A percentile compares a stretch with the other conserved stretches of the same genome.
phyloP scores from a whole-genome alignment of 1,140 invertebrate genomes.

The Zaprionus inermis region DNA sequence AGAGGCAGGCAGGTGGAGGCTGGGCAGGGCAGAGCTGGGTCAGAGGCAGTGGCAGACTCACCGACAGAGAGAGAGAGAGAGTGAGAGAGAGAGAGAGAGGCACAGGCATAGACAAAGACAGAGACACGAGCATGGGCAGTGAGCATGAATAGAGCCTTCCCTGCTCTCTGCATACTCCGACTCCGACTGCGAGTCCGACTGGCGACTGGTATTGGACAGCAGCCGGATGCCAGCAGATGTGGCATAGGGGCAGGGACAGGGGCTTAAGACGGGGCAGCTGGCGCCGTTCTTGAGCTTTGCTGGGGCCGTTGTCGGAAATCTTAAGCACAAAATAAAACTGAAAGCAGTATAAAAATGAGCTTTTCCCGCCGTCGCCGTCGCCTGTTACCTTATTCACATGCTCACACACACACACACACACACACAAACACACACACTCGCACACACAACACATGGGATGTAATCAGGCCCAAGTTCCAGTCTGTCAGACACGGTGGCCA shows the following conservation, averaged over 20 bases:
- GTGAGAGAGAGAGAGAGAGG: too few relatives aligned
- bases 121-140: neutral
- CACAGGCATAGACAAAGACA: too few relatives aligned
- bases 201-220: conserved; percentile 5
- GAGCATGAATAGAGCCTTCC: neutral
- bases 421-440: neutral
- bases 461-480: conserved; percentile 55
- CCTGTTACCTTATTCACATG: conserved; percentile 24
- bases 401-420: neutral
- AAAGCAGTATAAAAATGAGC: conserved; percentile 57
- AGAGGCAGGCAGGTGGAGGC: too few relatives aligned
- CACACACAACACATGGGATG: conserved; percentile 48
- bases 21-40: neutral
- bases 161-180: neutral
- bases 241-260: neutral
- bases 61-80: too few relatives aligned
- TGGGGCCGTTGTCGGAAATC: conserved; percentile 23
- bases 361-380: conserved; percentile 3
- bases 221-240: neutral
- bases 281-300: neutral
- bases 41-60: too few relatives aligned
- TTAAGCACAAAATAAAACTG: conserved; percentile 43
- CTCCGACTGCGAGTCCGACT: neutral
- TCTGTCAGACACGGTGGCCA: conserved; percentile 40
- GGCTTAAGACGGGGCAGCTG: neutral